A percentile compares a stretch with the other conserved stretches of the same genome.
phyloP scores from a whole-genome alignment of 1,140 invertebrate genomes.

The Drosophila sulfurigaster region DNA sequence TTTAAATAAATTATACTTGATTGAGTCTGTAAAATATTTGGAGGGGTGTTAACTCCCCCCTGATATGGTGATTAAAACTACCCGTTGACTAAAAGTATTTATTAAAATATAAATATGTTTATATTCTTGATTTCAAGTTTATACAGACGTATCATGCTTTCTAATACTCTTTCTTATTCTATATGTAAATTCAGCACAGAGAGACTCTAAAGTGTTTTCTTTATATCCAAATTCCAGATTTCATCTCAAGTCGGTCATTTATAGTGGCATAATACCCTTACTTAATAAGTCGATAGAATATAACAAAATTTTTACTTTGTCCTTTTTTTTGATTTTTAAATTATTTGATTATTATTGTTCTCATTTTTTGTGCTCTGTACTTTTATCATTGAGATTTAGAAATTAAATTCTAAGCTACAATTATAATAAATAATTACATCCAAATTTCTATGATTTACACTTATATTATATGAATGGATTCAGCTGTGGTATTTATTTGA shows the following conservation, averaged over 20 bases:
- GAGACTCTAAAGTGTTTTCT: no score
- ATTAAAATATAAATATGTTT: not conserved
- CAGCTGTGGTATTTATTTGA: no score
- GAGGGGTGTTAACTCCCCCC: not conserved
- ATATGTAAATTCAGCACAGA: not conserved
- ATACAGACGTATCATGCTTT: not conserved
- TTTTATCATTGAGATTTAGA: no score
- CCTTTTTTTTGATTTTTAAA: not conserved
- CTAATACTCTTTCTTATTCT: constrained; percentile 4
- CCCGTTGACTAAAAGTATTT: not conserved
- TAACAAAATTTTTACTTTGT: no score
- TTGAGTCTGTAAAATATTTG: not conserved
- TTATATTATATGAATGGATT: no score
- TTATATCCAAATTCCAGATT: not conserved
- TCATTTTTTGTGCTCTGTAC: no score
- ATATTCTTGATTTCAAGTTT: not conserved
- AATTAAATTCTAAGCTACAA: no score
- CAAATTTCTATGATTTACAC: no score
- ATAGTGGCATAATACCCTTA: not conserved
- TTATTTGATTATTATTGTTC: not conserved
- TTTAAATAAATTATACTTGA: constrained; percentile 26
- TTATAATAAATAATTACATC: no score
- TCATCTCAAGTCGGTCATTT: not conserved
- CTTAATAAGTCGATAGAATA: no score
- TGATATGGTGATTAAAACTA: not conserved